Conservation (phyloP, 2,797 vertebrate species). For the Crocidura indochinensis region DNA sequence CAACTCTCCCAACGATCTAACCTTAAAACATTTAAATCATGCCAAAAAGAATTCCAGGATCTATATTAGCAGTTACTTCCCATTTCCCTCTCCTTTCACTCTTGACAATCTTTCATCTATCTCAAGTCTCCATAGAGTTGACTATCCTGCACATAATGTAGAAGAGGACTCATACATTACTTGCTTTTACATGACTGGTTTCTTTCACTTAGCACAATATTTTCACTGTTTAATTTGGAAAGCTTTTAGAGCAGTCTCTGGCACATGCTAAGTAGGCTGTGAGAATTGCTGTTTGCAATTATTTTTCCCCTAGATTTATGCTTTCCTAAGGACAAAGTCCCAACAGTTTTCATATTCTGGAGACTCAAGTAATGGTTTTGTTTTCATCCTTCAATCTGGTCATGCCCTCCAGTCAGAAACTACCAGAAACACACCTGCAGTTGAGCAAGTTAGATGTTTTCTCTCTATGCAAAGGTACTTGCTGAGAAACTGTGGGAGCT, state of each 20-base stretch:
- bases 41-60: not conserved
- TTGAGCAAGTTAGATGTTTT: not conserved
- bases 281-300: not conserved
- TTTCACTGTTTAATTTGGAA: not conserved
- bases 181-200: not conserved
- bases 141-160: not conserved
- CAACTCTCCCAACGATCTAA: conserved; percentile 9
- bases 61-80: not conserved
- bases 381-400: not conserved
- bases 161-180: not conserved
- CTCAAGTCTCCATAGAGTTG: not conserved
- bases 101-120: not conserved
- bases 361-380: not conserved
- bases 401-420: not conserved
- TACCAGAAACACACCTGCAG: not conserved
- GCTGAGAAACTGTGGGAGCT: not conserved
- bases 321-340: not conserved
- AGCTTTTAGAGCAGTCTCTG: not conserved
- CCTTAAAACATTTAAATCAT: not conserved
- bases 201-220: not conserved
- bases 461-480: not conserved
- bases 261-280: not conserved
- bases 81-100: not conserved
- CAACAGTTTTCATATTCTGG: not conserved
- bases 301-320: conserved; percentile 1